These are phyloP conservation scores for Zoroaster sp. DNA, from an alignment of 53 echinoderm and acorn worm genomes.

Conservation along the genomic window DNA sequence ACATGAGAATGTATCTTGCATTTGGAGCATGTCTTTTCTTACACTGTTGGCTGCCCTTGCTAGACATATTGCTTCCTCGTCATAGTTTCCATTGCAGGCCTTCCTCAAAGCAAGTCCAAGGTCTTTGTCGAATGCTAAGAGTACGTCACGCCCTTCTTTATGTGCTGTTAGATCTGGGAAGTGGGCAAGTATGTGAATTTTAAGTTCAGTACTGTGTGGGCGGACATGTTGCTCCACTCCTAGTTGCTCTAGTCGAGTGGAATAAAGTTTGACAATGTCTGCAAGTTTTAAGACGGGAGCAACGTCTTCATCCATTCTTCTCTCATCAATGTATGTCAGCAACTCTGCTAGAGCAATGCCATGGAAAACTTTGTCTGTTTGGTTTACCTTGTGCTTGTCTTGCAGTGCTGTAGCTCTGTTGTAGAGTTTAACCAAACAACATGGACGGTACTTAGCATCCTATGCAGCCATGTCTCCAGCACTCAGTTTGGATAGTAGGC, in stretches of 20 bases:
- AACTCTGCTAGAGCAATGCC: conserved; percentile 42
- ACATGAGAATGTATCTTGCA: conserved; percentile 15
- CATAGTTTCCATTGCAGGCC: conserved; percentile 4
- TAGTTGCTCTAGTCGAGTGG: conserved; percentile 13
- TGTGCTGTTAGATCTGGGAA: conserved; percentile 38
- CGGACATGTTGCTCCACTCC: background rate
- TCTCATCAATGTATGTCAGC: conserved; percentile 46
- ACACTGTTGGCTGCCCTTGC: conserved; percentile 33
- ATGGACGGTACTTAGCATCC: conserved; percentile 43
- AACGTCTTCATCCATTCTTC: conserved; percentile 11
- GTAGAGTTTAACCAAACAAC: conserved; percentile 47
- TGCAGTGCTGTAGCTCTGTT: conserved; percentile 11
- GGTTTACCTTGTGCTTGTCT: background rate
- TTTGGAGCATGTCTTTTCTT: conserved; percentile 17
- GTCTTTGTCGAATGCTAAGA: conserved; percentile 38
- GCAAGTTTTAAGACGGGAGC: conserved; percentile 42
- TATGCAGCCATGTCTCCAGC: conserved; percentile 55
- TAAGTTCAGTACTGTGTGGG: conserved; percentile 31
- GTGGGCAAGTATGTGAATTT: conserved; percentile 23
- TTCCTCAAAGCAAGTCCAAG: conserved; percentile 28
- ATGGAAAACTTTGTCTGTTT: background rate
- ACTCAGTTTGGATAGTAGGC: conserved; percentile 31
- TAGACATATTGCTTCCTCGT: conserved; percentile 31
- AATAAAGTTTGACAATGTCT: conserved; percentile 27
- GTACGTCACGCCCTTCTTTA: conserved; percentile 28